Conservation (phyloP, 2,113 vertebrate genomes). For the Anarhynchus alexandrinus region DNA sequence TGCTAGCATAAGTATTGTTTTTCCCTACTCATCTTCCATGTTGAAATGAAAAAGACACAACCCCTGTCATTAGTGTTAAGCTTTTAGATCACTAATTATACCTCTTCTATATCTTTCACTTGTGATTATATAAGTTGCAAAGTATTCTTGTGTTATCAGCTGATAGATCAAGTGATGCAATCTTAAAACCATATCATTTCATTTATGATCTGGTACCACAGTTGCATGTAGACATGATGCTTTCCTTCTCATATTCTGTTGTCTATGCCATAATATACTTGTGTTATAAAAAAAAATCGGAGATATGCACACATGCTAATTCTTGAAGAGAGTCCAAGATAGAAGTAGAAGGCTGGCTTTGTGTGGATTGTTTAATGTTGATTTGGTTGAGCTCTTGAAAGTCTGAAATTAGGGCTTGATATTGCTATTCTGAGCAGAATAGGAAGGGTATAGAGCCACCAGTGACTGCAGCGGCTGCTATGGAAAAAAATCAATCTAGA, state of each 20-base stretch:
- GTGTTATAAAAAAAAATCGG: background rate
- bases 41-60: background rate
- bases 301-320: background rate
- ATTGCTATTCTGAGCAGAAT: background rate
- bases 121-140: background rate
- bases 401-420: background rate
- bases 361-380: background rate
- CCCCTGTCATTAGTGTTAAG: background rate
- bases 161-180: background rate
- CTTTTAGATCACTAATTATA: background rate
- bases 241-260: background rate
- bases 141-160: background rate
- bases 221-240: background rate
- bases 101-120: background rate
- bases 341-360: background rate
- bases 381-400: background rate
- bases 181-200: background rate
- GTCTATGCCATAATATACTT: background rate
- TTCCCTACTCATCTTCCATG: background rate
- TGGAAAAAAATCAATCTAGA: background rate
- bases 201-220: background rate
- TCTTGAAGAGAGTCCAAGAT: background rate
- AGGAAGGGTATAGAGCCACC: background rate
- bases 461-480: background rate
- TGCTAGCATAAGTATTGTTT: background rate